A percentile compares a stretch with the other conserved stretches of the same genome.
Conservation (phyloP, 2,113 vertebrate species). For the Amazona guildingii region DNA sequence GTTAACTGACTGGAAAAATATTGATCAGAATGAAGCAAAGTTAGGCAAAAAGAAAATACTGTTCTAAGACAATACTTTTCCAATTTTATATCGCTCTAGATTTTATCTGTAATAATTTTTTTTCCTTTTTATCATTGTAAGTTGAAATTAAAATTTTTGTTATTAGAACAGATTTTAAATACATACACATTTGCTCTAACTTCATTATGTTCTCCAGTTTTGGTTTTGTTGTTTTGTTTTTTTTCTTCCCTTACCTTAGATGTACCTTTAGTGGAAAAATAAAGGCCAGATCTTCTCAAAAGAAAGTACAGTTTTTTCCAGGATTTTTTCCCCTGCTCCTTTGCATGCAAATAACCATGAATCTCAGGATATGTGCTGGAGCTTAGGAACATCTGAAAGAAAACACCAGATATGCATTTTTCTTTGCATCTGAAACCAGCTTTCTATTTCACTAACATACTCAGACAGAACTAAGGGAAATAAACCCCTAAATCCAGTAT, state of each 20-base stretch:
- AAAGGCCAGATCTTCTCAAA: constrained; percentile 93
- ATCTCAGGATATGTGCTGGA: constrained; percentile 94
- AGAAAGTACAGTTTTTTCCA: constrained; percentile 97
- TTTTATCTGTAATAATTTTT: neutral
- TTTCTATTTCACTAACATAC: neutral
- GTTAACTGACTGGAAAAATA: neutral
- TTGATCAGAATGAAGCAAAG: neutral
- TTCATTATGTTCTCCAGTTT: neutral
- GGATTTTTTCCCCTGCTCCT: constrained; percentile 91
- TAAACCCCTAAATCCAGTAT: neutral
- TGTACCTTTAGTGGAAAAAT: constrained; percentile 95
- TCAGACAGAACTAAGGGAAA: neutral
- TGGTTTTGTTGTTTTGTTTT: neutral
- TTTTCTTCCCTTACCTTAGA: constrained; percentile 85
- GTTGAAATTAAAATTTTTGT: neutral
- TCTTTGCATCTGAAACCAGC: neutral
- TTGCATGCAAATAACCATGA: constrained; percentile 90
- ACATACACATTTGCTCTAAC: neutral
- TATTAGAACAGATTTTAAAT: neutral
- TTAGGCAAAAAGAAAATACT: neutral
- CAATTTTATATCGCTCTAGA: neutral
- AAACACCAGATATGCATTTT: neutral
- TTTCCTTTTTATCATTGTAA: neutral
- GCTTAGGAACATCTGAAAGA: constrained; percentile 89
- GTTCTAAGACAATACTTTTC: neutral